These are phyloP conservation scores for Portevinia maculata DNA, from an alignment of 2,888 invertebrate genomes.

Conservation along the genomic window DNA sequence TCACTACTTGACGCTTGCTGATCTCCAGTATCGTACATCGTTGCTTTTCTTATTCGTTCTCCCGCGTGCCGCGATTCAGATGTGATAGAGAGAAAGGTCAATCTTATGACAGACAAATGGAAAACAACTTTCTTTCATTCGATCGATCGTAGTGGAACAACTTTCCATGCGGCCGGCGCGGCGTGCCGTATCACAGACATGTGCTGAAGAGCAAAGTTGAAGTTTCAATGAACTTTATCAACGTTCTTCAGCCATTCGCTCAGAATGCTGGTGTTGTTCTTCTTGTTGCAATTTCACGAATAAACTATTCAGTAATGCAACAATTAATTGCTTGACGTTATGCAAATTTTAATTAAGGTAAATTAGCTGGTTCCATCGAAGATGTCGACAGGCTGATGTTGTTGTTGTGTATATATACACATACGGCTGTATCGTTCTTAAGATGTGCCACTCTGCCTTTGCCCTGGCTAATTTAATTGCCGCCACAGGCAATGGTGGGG, in stretches of 20 bases:
- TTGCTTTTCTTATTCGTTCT: constrained; percentile 38
- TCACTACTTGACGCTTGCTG: constrained; percentile 30
- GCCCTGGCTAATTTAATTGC: constrained; percentile 43
- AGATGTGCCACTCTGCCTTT: background rate
- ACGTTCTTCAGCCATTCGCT: constrained; percentile 35
- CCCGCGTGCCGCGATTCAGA: constrained; percentile 20
- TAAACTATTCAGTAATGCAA: constrained; percentile 52
- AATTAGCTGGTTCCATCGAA: constrained; percentile 40
- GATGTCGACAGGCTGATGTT: constrained; percentile 12
- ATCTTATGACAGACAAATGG: constrained; percentile 61
- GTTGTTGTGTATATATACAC: background rate
- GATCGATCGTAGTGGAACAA: constrained; percentile 45
- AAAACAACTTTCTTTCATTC: constrained; percentile 70
- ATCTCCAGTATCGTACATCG: constrained; percentile 45
- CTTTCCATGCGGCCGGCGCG: constrained; percentile 67
- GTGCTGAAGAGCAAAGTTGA: constrained; percentile 19
- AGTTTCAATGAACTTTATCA: constrained; percentile 58
- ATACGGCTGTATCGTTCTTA: background rate
- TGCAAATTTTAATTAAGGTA: constrained; percentile 63
- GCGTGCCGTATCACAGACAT: constrained; percentile 48
- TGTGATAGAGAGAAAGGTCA: constrained; percentile 63
- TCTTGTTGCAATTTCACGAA: constrained; percentile 9
- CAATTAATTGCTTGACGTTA: constrained; percentile 44
- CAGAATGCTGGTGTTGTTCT: constrained; percentile 4
- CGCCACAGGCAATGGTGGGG: constrained; percentile 13